These are phyloP conservation scores for Ferrisia virgata DNA, from an alignment of 2,888 invertebrate species.

Conservation along the genomic window DNA sequence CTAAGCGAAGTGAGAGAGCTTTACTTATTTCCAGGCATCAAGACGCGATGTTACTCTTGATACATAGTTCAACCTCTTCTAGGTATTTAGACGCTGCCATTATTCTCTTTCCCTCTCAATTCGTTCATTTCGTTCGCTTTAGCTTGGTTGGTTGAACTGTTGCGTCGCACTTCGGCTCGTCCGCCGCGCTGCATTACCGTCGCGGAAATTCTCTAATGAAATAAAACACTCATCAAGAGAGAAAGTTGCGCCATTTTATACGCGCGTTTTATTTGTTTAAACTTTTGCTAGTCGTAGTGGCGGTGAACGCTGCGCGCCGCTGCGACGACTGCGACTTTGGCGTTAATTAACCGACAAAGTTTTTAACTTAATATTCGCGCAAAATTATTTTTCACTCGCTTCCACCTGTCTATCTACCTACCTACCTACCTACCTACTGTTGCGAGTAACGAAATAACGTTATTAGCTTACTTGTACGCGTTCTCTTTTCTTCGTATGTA, in stretches of 20 bases:
- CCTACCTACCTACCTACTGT: too few species aligned
- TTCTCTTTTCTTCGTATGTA: neutral
- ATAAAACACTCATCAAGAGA: neutral
- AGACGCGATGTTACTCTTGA: too few species aligned
- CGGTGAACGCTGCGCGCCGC: too few species aligned
- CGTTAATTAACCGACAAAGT: slow-evolving; percentile 1
- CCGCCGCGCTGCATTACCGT: neutral
- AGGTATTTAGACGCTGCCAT: too few species aligned
- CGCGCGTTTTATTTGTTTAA: neutral
- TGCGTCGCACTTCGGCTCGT: too few species aligned
- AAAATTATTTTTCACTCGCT: neutral
- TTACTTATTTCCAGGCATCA: too few species aligned
- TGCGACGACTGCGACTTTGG: neutral
- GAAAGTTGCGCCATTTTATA: slow-evolving; percentile 3
- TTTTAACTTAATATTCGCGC: slow-evolving; percentile 7
- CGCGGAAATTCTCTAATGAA: neutral
- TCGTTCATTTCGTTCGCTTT: too few species aligned
- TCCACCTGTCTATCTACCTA: too few species aligned
- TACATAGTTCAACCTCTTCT: too few species aligned
- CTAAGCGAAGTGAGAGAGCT: too few species aligned
- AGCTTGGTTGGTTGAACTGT: too few species aligned
- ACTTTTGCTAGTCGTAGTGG: neutral
- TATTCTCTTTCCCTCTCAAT: too few species aligned
- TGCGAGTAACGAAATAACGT: neutral
- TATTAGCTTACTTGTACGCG: neutral